Percentiles rank a stretch among this genome's conserved stretches.
Evolutionary conservation across 2,113 vertebrate species (phyloP).

Genomic region (Pogonocichla stellata): DNA sequence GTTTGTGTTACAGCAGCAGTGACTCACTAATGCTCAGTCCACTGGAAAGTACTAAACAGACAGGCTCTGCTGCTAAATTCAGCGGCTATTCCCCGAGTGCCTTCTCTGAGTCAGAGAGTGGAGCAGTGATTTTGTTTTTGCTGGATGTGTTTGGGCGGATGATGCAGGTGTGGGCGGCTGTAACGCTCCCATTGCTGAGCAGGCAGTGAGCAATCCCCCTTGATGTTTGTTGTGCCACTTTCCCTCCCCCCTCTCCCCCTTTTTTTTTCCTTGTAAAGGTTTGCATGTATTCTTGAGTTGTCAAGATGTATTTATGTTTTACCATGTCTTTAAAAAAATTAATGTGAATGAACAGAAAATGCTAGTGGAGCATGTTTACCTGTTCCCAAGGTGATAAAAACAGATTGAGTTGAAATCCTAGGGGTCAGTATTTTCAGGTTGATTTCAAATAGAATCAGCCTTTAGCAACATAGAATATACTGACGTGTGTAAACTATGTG

Average conservation of each 20-base stretch:
- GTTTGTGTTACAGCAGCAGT: constrained; percentile 29
- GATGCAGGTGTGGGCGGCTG: not conserved
- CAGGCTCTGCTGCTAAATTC: constrained; percentile 49
- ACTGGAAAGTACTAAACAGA: constrained; percentile 18
- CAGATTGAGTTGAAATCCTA: constrained; percentile 20
- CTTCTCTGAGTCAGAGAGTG: constrained; percentile 45
- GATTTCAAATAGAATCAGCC: not conserved
- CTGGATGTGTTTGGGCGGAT: not conserved
- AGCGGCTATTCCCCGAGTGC: constrained; percentile 3
- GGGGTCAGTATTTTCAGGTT: not conserved
- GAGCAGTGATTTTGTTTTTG: constrained; percentile 25
- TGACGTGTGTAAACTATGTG: not conserved
- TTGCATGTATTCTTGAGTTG: not conserved
- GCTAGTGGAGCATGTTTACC: not conserved
- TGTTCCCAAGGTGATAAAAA: constrained; percentile 38
- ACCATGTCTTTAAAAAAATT: not conserved
- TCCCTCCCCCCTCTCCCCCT: fast-evolving
- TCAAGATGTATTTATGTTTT: not conserved
- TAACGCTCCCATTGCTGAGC: not conserved
- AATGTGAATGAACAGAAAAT: not conserved
- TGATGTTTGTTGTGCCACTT: not conserved
- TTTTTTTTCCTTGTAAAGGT: not conserved
- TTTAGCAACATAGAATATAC: not conserved
- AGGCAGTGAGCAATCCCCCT: constrained; percentile 1
- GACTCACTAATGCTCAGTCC: constrained; percentile 58